Evolutionary conservation across 2,113 vertebrate species (phyloP).

Genomic region (Micromys minutus): DNA sequence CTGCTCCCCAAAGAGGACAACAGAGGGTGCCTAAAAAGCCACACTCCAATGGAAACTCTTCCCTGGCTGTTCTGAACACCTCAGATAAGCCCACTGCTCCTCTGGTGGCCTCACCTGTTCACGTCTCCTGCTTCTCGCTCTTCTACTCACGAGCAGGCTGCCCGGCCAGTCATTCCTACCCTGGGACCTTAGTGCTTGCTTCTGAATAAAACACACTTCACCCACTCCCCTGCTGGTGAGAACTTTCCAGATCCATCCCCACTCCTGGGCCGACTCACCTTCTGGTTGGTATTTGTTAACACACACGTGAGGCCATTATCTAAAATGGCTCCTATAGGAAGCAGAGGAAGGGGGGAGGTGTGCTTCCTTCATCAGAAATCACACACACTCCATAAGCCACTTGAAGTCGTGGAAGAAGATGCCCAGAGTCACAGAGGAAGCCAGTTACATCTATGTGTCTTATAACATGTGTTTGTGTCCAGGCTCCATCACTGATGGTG

Average conservation of each 20-base stretch:
- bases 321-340: not conserved
- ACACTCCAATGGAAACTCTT: not conserved
- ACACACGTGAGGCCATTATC: not conserved
- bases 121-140: not conserved
- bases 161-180: not conserved
- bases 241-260: not conserved
- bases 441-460: not conserved
- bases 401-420: not conserved
- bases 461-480: not conserved
- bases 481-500: not conserved
- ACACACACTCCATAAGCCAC: not conserved
- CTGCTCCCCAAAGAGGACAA: not conserved
- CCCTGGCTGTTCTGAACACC: not conserved
- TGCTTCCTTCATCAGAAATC: not conserved
- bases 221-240: not conserved
- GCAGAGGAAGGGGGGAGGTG: rapidly evolving
- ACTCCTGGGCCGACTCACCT: not conserved
- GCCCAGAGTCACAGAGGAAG: not conserved
- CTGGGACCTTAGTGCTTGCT: not conserved
- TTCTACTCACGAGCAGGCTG: no score
- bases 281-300: not conserved
- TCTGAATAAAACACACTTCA: not conserved
- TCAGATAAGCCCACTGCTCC: not conserved
- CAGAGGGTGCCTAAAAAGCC: not conserved
- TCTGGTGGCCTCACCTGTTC: not conserved